Evolutionary conservation across 2,888 invertebrate species (phyloP).

Genomic region (Brassicogethes aeneus): DNA sequence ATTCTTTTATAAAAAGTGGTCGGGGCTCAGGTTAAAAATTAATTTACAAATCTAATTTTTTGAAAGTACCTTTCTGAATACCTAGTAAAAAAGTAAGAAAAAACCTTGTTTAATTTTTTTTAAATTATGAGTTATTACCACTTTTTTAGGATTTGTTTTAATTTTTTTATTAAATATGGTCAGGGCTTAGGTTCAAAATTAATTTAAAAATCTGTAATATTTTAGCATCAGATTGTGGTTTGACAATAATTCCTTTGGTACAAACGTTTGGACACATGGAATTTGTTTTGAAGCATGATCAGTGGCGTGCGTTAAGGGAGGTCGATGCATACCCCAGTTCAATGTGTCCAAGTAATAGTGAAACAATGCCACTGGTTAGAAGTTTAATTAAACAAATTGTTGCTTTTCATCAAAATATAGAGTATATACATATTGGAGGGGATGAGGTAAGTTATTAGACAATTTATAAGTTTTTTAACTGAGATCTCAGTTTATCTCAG

Average conservation of each 20-base stretch:
- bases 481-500: no score
- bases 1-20: no score
- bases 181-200: neutral
- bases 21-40: no score
- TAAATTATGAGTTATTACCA: no score
- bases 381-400: conserved; percentile 65
- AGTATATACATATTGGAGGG: conserved; percentile 71
- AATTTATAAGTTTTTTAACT: no score
- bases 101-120: no score
- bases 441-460: conserved; percentile 53
- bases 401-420: conserved; percentile 53
- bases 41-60: no score
- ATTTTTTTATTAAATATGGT: neutral
- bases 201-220: conserved; percentile 6
- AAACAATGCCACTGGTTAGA: conserved; percentile 52
- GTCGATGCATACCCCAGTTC: conserved; percentile 57
- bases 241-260: conserved; percentile 71
- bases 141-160: no score
- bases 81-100: no score
- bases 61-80: no score
- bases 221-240: conserved; percentile 50
- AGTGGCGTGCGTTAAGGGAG: conserved; percentile 58
- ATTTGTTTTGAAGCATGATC: conserved; percentile 66
- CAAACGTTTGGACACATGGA: conserved; percentile 86
- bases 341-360: conserved; percentile 61